Evolutionary conservation across 2,888 invertebrate species (phyloP), one percentile per base, ranked within the genome.

Genomic region (Drosophila formosana): DNA sequence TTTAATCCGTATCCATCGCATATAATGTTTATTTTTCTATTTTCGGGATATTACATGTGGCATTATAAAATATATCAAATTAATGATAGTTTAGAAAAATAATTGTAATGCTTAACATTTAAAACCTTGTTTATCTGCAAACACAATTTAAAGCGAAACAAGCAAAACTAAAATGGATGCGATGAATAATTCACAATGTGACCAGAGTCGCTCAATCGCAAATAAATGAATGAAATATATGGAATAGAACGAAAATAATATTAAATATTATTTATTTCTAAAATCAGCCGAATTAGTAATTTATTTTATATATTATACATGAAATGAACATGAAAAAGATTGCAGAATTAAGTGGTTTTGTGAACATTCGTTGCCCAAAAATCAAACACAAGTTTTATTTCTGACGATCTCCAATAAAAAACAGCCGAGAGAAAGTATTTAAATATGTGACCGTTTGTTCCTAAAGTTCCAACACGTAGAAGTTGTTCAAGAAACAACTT

Each of bases 261-360:
- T 4, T 39, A 51, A 41, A 6, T 30, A 30, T 30, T 30, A 30
- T 1, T 28, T 28, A 28, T 28, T 28, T 28, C 4, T 28, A 28
- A 28, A 18, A 18, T 18, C 18, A 2, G 28, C 28, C 28, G 18
- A 18, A 1, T 18, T 18, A 18, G 1, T 18, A 18, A 1, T 18
- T 18, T 18, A 18, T 18, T 18, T 18, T 18, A 18, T 18, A 1
- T 18, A 18, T 98, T 46, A 18, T 18, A 18, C 18, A 18, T 18
- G 18, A 18, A 18, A 18, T 18, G 1, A 18, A 18, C 2, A 18
- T 2, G 18, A 18, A 18, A 1, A 18, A 18, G 18, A 18, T 18
- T 18, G 1, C 1, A 18, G 18, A 1, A 18, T 18, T 18, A 18
- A 18, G 18, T 18, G 18, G 18, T 18, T 18, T 18, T 18, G 18